Conservation (phyloP, 2,888 invertebrate genomes). For the Nudaria mundana region DNA sequence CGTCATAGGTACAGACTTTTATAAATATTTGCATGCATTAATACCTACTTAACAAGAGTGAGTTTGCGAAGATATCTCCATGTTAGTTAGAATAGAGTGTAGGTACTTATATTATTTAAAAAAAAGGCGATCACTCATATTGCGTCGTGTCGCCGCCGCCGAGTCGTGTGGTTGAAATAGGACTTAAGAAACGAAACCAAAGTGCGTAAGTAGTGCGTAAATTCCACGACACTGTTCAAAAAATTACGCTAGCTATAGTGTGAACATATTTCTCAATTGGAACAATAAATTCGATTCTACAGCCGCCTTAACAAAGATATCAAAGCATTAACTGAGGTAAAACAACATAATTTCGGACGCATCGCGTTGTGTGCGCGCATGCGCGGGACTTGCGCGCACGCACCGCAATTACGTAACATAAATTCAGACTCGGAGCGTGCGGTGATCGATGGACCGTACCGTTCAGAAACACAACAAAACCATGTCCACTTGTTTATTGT, state of each 20-base stretch:
- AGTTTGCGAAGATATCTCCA: too few relatives aligned
- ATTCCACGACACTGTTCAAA: too few relatives aligned
- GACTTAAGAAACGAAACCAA: too few relatives aligned
- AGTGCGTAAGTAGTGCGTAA: too few relatives aligned
- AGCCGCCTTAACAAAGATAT: conserved; percentile 58
- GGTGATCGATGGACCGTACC: conserved; percentile 67
- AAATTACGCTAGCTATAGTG: too few relatives aligned
- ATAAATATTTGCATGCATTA: conserved; percentile 3
- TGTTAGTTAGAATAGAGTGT: too few relatives aligned
- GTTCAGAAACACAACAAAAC: conserved; percentile 56
- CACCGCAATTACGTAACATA: conserved; percentile 74
- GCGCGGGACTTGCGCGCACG: conserved; percentile 39
- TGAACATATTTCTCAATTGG: conserved; percentile 25
- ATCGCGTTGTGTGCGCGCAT: conserved; percentile 29
- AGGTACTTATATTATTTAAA: too few relatives aligned
- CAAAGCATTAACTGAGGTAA: conserved; percentile 54
- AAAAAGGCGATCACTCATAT: too few relatives aligned
- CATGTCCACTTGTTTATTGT: conserved; percentile 59
- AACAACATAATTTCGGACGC: conserved; percentile 55
- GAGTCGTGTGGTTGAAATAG: too few relatives aligned
- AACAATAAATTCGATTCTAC: conserved; percentile 46
- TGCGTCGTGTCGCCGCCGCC: too few relatives aligned
- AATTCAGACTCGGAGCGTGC: conserved; percentile 62
- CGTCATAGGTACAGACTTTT: conserved; percentile 9
- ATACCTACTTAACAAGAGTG: conserved; percentile 13